Evolutionary conservation across 2,888 invertebrate genomes (phyloP), one percentile per base, ranked within the genome.

Genomic region (Lacanobia oleracea): DNA sequence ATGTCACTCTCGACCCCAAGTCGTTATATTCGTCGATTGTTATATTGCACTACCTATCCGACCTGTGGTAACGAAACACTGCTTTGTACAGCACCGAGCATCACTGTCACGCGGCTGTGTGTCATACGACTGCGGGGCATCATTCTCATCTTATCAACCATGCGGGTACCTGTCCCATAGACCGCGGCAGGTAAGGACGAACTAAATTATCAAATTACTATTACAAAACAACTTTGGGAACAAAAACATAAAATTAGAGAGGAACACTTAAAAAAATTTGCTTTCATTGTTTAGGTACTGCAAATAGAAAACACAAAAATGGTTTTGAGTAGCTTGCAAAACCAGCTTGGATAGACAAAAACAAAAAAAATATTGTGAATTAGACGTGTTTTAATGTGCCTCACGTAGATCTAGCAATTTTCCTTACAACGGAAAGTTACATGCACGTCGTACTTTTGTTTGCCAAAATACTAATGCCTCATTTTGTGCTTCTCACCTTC

Each of bases 41-140:
- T 21, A 62, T 48, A 33, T 74, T 77, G 77, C 77, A 77, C 70
- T 74, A 33, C 21, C 48, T 74, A 57, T 21, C 33, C 21, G 27
- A 77, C 27, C 9, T 63, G 27, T 77, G 70, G 74, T 83, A 83
- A 75, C 73, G 37, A 59, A 67, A 70, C 84, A 85, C 83, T 85
- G 86, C 83, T 86, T 86, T 86, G 74, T 84, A 59, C 90, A 95
- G 98, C 97, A 97, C 90, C 97, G 97, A 83, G 97, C 97, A 86
- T 97, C 97, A 37, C 96, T 97, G 88, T 97, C 97, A 43, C 97
- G 98, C 85, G 97, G 97, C 86, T 97, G 97, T 86, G 94, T 97
- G 87, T 95, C 95, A 6, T 96, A 95, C 86, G 96, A 95, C 90
- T 95, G 92, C 84, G 95, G 95, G 43, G 89, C 90, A 4, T 83